These are phyloP conservation scores for Coptodon rendalli DNA, from an alignment of 2,113 vertebrate genomes.

Conservation along the genomic window DNA sequence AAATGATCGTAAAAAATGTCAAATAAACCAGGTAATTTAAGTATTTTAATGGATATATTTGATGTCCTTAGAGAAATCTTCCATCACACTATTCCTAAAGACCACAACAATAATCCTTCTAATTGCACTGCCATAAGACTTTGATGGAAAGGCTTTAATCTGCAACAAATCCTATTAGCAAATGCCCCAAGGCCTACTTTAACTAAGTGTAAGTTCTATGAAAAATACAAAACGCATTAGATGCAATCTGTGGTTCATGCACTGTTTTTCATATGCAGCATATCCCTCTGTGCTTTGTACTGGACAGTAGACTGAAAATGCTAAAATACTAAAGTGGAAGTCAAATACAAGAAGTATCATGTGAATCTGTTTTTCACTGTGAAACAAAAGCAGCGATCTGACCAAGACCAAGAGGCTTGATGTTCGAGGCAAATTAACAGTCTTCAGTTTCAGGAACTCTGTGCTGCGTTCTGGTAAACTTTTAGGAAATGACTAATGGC, in stretches of 20 bases:
- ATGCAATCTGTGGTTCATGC: background rate
- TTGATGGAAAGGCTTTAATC: background rate
- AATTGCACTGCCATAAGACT: background rate
- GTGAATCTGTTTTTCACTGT: background rate
- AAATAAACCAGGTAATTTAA: rapidly evolving
- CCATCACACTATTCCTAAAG: background rate
- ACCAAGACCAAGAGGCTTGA: background rate
- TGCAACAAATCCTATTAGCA: background rate
- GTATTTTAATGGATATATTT: background rate
- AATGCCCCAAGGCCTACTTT: background rate
- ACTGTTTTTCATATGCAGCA: background rate
- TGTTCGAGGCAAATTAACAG: background rate
- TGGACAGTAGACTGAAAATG: background rate
- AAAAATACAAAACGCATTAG: background rate
- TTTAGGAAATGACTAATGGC: conserved; percentile 7
- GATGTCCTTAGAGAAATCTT: background rate
- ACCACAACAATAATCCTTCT: background rate
- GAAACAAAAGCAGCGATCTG: background rate
- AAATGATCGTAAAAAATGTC: background rate
- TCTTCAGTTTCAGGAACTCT: background rate
- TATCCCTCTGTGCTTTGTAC: background rate
- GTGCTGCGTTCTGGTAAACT: background rate
- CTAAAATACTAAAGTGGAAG: background rate
- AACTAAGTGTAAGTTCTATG: background rate
- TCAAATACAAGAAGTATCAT: background rate